Conservation (phyloP, 2,888 invertebrate species). For the Drosophila glabriapex region DNA sequence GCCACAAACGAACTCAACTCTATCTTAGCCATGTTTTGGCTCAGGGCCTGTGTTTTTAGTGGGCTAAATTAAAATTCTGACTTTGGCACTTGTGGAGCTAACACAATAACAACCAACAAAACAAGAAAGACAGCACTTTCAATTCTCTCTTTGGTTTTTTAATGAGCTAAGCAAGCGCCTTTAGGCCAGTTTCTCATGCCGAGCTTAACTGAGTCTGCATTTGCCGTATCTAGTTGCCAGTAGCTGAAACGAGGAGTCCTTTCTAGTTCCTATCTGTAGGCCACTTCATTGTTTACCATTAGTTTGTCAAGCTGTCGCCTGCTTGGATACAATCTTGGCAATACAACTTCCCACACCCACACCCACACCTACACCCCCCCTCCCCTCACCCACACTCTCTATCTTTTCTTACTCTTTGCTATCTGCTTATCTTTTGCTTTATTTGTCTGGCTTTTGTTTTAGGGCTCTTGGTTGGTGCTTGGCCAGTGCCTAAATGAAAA, state of each 20-base stretch:
- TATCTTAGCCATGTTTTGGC: constrained; percentile 40
- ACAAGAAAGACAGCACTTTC: constrained; percentile 24
- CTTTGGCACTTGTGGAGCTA: constrained; percentile 75
- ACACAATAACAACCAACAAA: constrained; percentile 12
- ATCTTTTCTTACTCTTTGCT: not conserved
- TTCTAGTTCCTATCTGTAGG: constrained; percentile 16
- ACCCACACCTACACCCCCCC: too few relatives aligned
- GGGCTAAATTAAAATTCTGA: constrained; percentile 73
- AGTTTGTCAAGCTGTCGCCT: constrained; percentile 76
- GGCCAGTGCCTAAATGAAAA: constrained; percentile 51
- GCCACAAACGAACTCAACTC: constrained; percentile 47
- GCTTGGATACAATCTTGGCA: constrained; percentile 22
- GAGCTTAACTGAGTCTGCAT: constrained; percentile 20
- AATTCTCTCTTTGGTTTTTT: constrained; percentile 60
- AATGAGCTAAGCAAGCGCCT: constrained; percentile 61
- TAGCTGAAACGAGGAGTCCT: constrained; percentile 5
- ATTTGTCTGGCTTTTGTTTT: constrained; percentile 62
- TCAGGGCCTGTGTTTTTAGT: constrained; percentile 32
- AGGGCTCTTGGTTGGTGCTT: constrained; percentile 15
- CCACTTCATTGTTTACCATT: constrained; percentile 64
- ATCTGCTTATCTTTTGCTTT: constrained; percentile 70
- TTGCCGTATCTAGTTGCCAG: constrained; percentile 32
- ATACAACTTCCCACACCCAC: not conserved
- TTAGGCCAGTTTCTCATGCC: constrained; percentile 25
- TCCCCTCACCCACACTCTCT: fast-evolving